Base-by-base conservation (phyloP, 2,113 vertebrate species). In the Nannobrachium achirus region DNA sequence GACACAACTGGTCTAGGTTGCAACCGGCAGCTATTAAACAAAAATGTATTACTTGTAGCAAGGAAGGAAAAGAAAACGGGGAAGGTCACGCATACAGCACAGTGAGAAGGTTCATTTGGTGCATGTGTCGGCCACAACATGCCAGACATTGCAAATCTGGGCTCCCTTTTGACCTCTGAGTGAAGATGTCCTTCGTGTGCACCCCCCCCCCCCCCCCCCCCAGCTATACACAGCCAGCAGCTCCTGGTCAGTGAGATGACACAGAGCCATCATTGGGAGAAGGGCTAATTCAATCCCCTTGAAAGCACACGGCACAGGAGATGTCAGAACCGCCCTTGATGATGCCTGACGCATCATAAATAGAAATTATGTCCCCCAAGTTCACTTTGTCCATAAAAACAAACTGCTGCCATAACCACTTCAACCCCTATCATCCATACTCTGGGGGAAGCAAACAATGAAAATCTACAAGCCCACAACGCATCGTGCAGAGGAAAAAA, bases 291-390 rank as follows among this genome's bases (percentile, higher is more conserved):
- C 45, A 50, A 41, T 59, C 45, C 49, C 15, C 13, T 9, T 68
- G 15, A 58, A 48, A 68, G 55, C 25, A n/a, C 8, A 56, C 7
- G 18, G 66, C 25, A 33, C 55, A 10, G 10, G 8, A 25, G 44
- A 59, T 10, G 56, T 50, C n/a, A n/a, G n/a, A n/a, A n/a, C n/a
- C 56, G 66, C 15, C 66, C 66, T 68, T 68, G 53, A 56, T 2
- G 16, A 33, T 15, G 44, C 6, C 14, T 18, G 11, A 14, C 14
- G 18, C 41, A 14, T 44, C 52, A 56, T 25, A 66, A 56, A 66
- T 56, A 56, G 52, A 33, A 33, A 57, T 46, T 6, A 38, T 8
- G 45, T 2, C 25, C 19, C 60, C 60, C 18, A 63, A 63, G 45
- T 20, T 63, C 20, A 48, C 10, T 63, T 49, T 48, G 44, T 49